Evolutionary conservation across 2,888 invertebrate species (phyloP).

Genomic region (Dolomedes plantarius): DNA sequence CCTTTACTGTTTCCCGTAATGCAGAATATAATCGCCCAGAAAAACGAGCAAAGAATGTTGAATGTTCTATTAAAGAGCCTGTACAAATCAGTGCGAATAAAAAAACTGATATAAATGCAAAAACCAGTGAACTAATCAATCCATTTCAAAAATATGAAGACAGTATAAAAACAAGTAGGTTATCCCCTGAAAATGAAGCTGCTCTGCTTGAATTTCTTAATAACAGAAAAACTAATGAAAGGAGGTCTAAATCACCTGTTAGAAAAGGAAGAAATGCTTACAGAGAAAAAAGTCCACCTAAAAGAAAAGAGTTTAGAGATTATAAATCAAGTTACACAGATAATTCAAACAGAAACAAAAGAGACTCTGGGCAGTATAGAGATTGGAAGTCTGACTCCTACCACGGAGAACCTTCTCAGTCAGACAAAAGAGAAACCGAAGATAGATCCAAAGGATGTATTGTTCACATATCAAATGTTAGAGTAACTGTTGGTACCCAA

Average conservation of each 20-base stretch:
- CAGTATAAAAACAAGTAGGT: neutral
- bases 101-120: too few species aligned
- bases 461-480: slow-evolving; percentile 90
- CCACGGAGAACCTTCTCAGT: neutral
- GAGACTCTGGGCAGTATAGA: neutral
- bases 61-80: too few species aligned
- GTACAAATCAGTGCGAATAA: too few species aligned
- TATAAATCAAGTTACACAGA: neutral
- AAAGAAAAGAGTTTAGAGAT: neutral
- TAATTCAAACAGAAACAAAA: neutral
- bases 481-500: slow-evolving; percentile 89
- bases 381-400: neutral
- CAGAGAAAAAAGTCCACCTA: neutral
- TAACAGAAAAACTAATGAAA: neutral
- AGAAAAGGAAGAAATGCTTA: neutral
- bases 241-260: neutral
- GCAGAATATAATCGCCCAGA: too few species aligned
- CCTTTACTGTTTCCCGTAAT: too few species aligned
- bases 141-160: neutral
- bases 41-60: too few species aligned
- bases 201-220: neutral
- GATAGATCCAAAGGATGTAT: slow-evolving; percentile 84
- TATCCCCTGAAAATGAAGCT: neutral
- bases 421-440: neutral
- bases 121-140: neutral